Percentiles rank a stretch among this genome's conserved stretches.
Evolutionary conservation across 2,797 vertebrate genomes (phyloP).

Genomic region (Falco berigora): DNA sequence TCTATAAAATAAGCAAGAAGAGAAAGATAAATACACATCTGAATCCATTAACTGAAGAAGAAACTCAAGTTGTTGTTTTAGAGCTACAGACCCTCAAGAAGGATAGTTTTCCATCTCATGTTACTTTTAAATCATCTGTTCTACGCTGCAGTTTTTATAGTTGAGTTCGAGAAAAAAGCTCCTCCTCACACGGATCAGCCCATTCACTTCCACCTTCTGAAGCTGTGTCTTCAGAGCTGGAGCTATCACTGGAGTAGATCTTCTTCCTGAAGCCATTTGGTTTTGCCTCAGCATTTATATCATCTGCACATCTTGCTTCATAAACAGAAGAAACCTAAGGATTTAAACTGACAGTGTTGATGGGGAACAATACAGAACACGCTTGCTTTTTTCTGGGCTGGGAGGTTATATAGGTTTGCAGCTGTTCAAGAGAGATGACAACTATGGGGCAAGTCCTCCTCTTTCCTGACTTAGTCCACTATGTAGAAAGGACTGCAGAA

Average conservation of each 20-base stretch:
- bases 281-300: constrained; percentile 73
- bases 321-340: constrained; percentile 93
- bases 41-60: constrained; percentile 84
- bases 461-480: background rate
- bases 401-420: background rate
- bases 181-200: constrained; percentile 71
- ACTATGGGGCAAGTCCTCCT: background rate
- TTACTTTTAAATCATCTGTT: constrained; percentile 37
- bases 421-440: background rate
- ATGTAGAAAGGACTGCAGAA: constrained; percentile 3
- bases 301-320: constrained; percentile 82
- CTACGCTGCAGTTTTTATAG: constrained; percentile 75
- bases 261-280: constrained; percentile 74
- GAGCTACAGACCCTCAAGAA: constrained; percentile 80
- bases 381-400: background rate
- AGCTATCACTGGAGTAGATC: constrained; percentile 79
- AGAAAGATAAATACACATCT: constrained; percentile 82
- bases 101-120: constrained; percentile 71
- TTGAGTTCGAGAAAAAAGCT: constrained; percentile 80
- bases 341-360: constrained; percentile 65
- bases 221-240: constrained; percentile 78
- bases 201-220: constrained; percentile 75
- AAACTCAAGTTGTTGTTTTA: constrained; percentile 80
- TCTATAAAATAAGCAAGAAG: constrained; percentile 80
- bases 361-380: constrained; percentile 20